Base-by-base conservation (phyloP, 2,797 vertebrate genomes). In the Catostomus latipinnis region DNA sequence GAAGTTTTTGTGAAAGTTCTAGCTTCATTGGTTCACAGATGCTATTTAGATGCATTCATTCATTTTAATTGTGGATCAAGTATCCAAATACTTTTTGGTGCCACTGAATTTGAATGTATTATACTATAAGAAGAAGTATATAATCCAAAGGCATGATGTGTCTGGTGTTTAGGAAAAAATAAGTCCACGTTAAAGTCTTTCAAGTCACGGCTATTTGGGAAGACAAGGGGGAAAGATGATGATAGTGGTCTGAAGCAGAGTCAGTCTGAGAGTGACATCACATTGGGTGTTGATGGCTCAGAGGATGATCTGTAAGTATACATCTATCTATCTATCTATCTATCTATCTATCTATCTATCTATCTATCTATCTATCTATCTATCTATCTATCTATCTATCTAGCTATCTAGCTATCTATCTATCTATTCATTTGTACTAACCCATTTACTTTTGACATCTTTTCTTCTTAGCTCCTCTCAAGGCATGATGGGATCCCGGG, bases 121-220 rank as follows among this genome's bases (percentile, higher is more conserved):
- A 34, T 34, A 34, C 34, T 34, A 34, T 34, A 34, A 34, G 34
- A 34, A 34, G 52, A 22, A 71, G 10, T 12, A 5, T 1, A 10
- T 34, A 8, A 56, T 49, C 11, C 43, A 53, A 62, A 12, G 8
- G 34, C 12, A 48, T 58, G 1, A 8, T 46, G n/a, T 61, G 18
- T 43, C 69, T 61, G 6, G 7, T 65, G 50, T 70, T 75, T 83
- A 98, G 96, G 93, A 87, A 94, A 91, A 91, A 97, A 95, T 88
- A 96, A 94, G 81, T 96, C 94, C 1, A 97, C 94, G 87, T 91
- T 96, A 77, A 97, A 94, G 87, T 92, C 92, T 11, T 91, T 97
- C 77, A 98, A 94, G 87, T 87, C 82, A 3, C 96, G 94, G 69
- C 91, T 97, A 76, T 96, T 97, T 56, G 92, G 89, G 63, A 96